These are phyloP conservation scores for Samia ricini DNA, from an alignment of 1,140 invertebrate genomes.

Conservation along the genomic window DNA sequence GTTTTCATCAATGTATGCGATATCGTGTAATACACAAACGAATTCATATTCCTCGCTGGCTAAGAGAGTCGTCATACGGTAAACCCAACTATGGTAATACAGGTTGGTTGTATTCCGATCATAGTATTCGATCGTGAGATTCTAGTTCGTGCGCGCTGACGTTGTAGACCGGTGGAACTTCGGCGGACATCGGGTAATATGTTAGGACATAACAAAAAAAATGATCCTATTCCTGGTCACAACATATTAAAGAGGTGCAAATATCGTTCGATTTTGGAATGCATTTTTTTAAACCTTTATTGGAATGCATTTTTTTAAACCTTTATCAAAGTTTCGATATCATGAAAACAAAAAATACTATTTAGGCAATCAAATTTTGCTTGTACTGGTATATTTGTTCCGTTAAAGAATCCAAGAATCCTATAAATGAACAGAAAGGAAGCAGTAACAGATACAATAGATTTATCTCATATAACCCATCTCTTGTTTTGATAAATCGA, in stretches of 20 bases:
- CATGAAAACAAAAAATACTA: too few species aligned
- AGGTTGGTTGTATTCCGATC: conserved; percentile 60
- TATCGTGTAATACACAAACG: conserved; percentile 59
- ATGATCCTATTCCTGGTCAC: too few species aligned
- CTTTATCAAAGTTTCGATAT: too few species aligned
- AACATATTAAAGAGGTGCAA: too few species aligned
- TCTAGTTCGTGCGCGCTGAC: conserved; percentile 50
- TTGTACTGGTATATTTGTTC: neutral
- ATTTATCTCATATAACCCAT: conserved; percentile 63
- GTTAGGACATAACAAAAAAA: too few species aligned
- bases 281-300: too few species aligned
- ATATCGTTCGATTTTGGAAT: too few species aligned
- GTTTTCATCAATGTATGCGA: conserved; percentile 57
- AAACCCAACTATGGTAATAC: conserved; percentile 70
- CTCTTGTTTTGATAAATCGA: conserved; percentile 66
- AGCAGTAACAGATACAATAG: conserved; percentile 59
- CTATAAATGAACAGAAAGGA: conserved; percentile 47
- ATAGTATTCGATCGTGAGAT: conserved; percentile 60
- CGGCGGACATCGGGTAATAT: conserved; percentile 41
- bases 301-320: too few species aligned
- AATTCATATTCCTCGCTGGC: conserved; percentile 66
- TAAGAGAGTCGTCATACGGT: conserved; percentile 70
- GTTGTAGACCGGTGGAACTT: conserved; percentile 16
- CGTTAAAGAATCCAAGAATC: neutral
- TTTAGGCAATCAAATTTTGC: neutral